phyloP scores from a whole-genome alignment of 2,888 invertebrate genomes.

The Invenusta paracnida region DNA sequence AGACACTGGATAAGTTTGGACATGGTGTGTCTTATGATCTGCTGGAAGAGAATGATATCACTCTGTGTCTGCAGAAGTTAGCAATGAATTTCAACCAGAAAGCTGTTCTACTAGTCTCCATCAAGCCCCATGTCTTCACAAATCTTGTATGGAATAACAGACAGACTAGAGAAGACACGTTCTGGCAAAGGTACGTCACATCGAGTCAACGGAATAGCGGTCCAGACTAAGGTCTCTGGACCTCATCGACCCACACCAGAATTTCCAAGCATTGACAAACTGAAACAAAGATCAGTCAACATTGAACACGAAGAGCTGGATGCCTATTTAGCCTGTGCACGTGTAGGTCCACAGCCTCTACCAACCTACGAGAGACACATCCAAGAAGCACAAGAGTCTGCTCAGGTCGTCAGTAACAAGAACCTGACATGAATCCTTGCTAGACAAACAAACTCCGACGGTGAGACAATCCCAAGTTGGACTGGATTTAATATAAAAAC shows the following conservation, averaged over 20 bases:
- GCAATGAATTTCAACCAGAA: slow-evolving; percentile 28
- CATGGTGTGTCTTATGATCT: not conserved
- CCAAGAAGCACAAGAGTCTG: slow-evolving; percentile 35
- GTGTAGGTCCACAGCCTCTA: slow-evolving; percentile 41
- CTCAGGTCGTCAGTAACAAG: slow-evolving; percentile 33
- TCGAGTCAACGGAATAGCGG: slow-evolving; percentile 48
- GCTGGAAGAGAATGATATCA: not conserved
- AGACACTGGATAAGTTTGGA: no score
- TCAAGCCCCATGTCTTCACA: slow-evolving; percentile 44
- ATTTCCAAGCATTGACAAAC: not conserved
- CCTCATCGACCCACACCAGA: slow-evolving; percentile 42
- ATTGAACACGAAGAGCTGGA: slow-evolving; percentile 32
- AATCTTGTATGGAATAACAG: slow-evolving; percentile 48
- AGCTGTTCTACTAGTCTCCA: slow-evolving; percentile 42
- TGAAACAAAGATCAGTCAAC: slow-evolving; percentile 41
- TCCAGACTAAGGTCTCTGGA: slow-evolving; percentile 45
- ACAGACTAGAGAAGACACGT: slow-evolving; percentile 47
- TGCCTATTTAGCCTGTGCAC: slow-evolving; percentile 41
- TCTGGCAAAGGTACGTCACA: slow-evolving; percentile 47
- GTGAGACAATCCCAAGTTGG: slow-evolving; percentile 45
- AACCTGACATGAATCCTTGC: slow-evolving; percentile 29
- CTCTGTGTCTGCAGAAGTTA: slow-evolving; percentile 46
- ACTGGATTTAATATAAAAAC: slow-evolving; percentile 46
- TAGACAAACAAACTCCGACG: slow-evolving; percentile 33
- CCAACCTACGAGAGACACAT: not conserved